Conservation (phyloP, 1,140 invertebrate genomes). For the Temnothorax curvispinosus region DNA sequence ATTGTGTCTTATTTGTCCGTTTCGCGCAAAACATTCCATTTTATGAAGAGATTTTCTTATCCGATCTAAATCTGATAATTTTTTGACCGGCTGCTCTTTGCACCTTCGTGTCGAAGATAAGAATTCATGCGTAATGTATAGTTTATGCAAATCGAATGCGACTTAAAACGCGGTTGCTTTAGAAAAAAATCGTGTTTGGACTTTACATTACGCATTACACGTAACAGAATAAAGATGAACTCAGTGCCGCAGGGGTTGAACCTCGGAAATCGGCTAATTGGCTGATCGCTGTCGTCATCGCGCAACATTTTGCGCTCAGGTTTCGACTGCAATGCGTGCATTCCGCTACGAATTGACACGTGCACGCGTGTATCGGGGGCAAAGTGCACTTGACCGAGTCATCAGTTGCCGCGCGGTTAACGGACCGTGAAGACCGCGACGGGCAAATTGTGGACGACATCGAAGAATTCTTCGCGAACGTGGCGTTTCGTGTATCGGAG, state of each 20-base stretch:
- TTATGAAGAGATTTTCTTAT: not conserved
- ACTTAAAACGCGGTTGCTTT: not conserved
- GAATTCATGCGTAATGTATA: not conserved
- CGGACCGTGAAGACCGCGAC: constrained; percentile 23
- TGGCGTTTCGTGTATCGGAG: not conserved
- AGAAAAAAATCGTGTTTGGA: not conserved
- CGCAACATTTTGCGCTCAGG: not conserved
- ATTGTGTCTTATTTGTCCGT: not conserved
- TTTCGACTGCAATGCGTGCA: constrained; percentile 31
- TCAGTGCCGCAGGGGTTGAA: not conserved
- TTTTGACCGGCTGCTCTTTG: not conserved
- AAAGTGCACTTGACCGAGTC: constrained; percentile 66
- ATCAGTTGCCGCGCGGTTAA: constrained; percentile 49
- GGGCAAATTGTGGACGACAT: constrained; percentile 32
- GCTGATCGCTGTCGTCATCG: not conserved
- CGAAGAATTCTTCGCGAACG: not conserved
- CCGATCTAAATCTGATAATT: not conserved
- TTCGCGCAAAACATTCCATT: not conserved
- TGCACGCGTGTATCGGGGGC: constrained; percentile 43
- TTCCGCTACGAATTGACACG: constrained; percentile 37
- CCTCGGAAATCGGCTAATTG: not conserved
- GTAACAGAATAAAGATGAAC: not conserved
- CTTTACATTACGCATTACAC: not conserved
- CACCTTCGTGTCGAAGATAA: not conserved
- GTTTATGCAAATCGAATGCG: not conserved